These are phyloP conservation scores for Smithornis capensis DNA, from an alignment of 2,113 vertebrate species.

Conservation along the genomic window DNA sequence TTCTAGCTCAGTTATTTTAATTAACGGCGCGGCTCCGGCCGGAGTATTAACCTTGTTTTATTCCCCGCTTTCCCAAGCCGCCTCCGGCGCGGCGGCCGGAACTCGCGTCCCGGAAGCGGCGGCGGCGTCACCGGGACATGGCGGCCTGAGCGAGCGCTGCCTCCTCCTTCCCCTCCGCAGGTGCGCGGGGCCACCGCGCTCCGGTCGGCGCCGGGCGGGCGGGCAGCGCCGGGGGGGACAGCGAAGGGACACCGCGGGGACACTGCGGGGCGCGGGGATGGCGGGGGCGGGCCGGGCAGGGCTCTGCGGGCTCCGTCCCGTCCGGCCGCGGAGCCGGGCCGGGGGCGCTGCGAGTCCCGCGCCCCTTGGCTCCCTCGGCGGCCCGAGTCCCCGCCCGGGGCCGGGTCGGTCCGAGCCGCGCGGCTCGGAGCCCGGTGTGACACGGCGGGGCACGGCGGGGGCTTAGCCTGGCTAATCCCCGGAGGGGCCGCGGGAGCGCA, in stretches of 20 bases:
- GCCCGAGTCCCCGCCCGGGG: not conserved
- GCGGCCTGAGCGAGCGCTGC: not conserved
- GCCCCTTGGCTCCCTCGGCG: not conserved
- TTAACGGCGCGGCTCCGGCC: not conserved
- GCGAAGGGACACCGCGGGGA: not conserved
- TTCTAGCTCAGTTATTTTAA: not conserved
- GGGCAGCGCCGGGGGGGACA: not conserved
- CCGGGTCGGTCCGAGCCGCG: no score
- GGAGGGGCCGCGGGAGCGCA: not conserved
- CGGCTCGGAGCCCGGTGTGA: no score
- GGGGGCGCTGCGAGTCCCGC: not conserved
- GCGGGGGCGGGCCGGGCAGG: not conserved
- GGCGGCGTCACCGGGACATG: conserved; percentile 30
- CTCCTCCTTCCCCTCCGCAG: not conserved
- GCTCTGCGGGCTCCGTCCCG: not conserved
- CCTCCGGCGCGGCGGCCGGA: not conserved
- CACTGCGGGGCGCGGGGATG: not conserved
- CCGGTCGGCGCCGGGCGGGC: no score
- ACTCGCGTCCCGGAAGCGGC: not conserved
- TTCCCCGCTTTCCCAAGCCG: no score
- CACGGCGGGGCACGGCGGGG: not conserved
- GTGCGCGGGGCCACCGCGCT: not conserved
- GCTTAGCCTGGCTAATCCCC: not conserved
- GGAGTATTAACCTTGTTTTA: fast-evolving
- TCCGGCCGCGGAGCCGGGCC: not conserved